Base-by-base conservation (phyloP, 2,888 invertebrate genomes). In the Ryuthela nishihirai region DNA sequence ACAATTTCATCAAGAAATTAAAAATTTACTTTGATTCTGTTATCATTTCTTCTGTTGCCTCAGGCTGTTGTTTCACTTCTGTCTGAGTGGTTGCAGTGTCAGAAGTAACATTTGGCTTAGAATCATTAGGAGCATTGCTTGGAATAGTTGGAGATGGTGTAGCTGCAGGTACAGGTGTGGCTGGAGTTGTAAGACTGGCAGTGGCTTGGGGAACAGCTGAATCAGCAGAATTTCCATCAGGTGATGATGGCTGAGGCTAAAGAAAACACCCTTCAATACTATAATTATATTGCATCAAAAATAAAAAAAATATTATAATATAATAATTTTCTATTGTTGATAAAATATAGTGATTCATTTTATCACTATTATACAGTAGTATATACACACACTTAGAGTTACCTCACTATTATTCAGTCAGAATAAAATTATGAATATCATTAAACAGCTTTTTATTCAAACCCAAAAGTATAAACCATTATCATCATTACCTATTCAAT, bases 131-230 rank as follows among this genome's bases (percentile, higher is more conserved):
- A 24, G 52, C 12, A 7, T 17, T 21, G 20, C 17, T 18, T 12
- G 21, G 12, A n/a, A 35, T 36, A 21, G 46, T 43, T 21, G 55
- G 6, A 24, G 34, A 17, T 18, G 47, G 41, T 35, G 15, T 25
- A 39, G 41, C 21, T 35, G 55, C 46, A 41, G 46, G 15, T 47
- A 46, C 54, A 44, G 54, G 45, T 55, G 47, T 45, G 9, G 44
- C 42, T 40, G 48, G 54, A 54, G 36, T 46, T 25, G 55, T 18
- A 26, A 38, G 35, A 38, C 41, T 55, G 15, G 43, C 21, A 26
- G 44, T 25, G 24, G 21, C 44, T 23, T 38, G 45, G 21, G 50
- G 17, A 25, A 29, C n/a, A 32, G 49, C 7, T 12, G 43, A 15
- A n/a, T 21, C 43, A 48, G 38, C 42, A 17, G 42, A 23, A 52